Evolutionary conservation across 2,113 vertebrate species (phyloP), one percentile per base, ranked within the genome.

Genomic region (Paramisgurnus dabryanus): DNA sequence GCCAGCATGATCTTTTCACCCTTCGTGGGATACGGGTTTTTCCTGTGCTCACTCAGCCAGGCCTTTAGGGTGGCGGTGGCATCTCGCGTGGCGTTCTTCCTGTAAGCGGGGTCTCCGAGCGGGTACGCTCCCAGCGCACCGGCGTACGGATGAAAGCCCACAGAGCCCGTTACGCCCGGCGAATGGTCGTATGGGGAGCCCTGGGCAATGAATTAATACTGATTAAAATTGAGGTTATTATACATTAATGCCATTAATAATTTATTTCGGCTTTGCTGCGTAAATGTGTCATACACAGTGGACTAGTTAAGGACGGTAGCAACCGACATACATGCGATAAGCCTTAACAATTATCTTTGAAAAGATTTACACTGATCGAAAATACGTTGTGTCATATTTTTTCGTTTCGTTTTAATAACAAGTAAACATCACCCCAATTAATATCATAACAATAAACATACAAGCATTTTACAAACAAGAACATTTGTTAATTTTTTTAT

Each of bases 1-100:
- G 95, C 95, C 90, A 96, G 83, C 95, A 96, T 96, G 87, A 96
- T 96, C 78, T 96, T 96, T 86, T 96, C 95, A 0, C 95, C 95
- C 84, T 96, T 96, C 71, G 95, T 95, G 76, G 95, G 95, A 72
- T 96, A 96, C 9, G 95, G 95, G 85, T 96, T 96, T 85, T 95
- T 96, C 40, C 95, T 91, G 91, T 94, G 93, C 67, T 94, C 93
- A 50, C 89, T 93, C 43, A 94, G 93, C 93, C 93, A 94, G 88
- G 93, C 93, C 89, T 94, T 94, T 57, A 94, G 92, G 0, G 93
- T 94, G 55, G 91, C 92, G 0, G 95, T 96, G 83, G 94, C 94
- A 58, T 96, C 95, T 80, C 95, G 89, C 0, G 95, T 96, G 80
- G 95, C 94, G 81, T 96, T 96, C 89, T 95, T 95, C n/a, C 94